Conservation (phyloP, 2,797 vertebrate genomes). For the Pangasius sanitwongsei region DNA sequence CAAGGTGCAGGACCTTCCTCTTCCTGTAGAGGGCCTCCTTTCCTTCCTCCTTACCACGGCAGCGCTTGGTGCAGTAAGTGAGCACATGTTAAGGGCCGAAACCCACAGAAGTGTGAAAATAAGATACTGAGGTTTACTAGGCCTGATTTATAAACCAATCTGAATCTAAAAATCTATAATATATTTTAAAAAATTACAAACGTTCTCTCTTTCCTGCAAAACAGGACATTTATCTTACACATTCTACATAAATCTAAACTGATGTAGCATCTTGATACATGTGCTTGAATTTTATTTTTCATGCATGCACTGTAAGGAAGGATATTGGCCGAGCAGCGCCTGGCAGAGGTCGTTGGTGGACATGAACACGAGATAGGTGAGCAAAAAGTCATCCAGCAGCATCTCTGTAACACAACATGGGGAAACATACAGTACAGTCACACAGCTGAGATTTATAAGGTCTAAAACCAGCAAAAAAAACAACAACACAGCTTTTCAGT, state of each 20-base stretch:
- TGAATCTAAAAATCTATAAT: not conserved
- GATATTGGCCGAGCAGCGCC: constrained; percentile 97
- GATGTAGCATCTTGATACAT: not conserved
- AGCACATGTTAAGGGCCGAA: constrained; percentile 67
- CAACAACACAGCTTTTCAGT: not conserved
- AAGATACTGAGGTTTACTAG: not conserved
- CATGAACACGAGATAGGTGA: constrained; percentile 98
- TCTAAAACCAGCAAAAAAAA: not conserved
- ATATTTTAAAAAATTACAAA: not conserved
- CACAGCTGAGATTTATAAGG: not conserved
- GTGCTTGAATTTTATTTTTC: not conserved
- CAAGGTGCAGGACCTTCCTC: constrained; percentile 92
- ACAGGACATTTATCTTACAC: not conserved
- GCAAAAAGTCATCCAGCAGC: constrained; percentile 94
- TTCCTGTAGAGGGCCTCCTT: constrained; percentile 91
- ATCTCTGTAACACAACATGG: constrained; percentile 82
- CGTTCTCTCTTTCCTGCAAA: not conserved
- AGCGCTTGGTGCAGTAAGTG: constrained; percentile 92
- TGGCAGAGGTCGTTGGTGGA: constrained; percentile 93
- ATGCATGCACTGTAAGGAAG: constrained; percentile 66
- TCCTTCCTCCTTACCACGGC: constrained; percentile 88
- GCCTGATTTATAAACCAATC: not conserved
- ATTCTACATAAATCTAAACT: not conserved
- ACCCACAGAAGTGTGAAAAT: not conserved
- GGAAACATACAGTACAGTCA: constrained; percentile 14